Conservation (phyloP, 1,140 invertebrate genomes). For the Meloidogyne hapla region DNA sequence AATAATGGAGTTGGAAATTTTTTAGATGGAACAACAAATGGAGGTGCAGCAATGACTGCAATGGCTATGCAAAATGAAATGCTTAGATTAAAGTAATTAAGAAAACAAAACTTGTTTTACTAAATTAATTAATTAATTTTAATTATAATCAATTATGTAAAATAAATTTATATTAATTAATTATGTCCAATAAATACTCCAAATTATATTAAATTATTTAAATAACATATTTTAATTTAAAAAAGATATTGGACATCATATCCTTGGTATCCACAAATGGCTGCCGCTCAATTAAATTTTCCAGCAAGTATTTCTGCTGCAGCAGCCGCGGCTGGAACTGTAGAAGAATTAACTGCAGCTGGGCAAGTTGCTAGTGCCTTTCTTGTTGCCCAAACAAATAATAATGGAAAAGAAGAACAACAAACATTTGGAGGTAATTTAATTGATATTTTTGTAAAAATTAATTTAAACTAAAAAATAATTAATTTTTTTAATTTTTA, state of each 20-base stretch:
- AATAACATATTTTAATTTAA: too few species aligned
- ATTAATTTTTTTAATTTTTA: too few species aligned
- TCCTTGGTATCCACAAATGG: conserved; percentile 18
- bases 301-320: conserved; percentile 6
- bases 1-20: not conserved
- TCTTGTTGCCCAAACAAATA: conserved; percentile 16
- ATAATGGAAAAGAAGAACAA: not conserved
- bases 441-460: too few species aligned
- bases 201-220: too few species aligned
- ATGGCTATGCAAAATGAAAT: conserved; percentile 62
- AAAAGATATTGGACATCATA: conserved; percentile 18
- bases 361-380: conserved; percentile 19
- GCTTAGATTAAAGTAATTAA: too few species aligned
- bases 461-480: too few species aligned
- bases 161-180: not conserved
- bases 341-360: conserved; percentile 5
- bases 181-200: too few species aligned
- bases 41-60: conserved; percentile 11
- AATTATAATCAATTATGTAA: too few species aligned
- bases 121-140: too few species aligned
- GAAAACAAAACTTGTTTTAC: too few species aligned
- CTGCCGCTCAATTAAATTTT: conserved; percentile 9
- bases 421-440: not conserved
- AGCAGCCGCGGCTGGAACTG: not conserved
- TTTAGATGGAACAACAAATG: conserved; percentile 5